phyloP scores from a whole-genome alignment of 2,888 invertebrate species.

The Drosophila nigritarsus region DNA sequence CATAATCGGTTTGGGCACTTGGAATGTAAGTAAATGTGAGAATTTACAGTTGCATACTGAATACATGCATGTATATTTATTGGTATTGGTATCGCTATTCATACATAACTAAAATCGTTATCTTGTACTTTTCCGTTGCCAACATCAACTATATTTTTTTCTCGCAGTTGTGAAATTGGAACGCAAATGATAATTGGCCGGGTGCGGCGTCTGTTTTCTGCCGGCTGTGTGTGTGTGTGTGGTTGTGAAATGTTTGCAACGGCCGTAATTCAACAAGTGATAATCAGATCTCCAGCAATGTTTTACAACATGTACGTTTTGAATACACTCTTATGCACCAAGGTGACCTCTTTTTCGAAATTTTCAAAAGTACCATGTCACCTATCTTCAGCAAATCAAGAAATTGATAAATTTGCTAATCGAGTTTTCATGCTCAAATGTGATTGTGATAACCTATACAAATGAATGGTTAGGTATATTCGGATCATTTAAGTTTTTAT shows the following conservation, averaged over 20 bases:
- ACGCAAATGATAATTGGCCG: slow-evolving; percentile 57
- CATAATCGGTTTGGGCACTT: slow-evolving; percentile 90
- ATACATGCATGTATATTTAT: not conserved
- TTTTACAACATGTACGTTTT: not conserved
- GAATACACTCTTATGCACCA: slow-evolving; percentile 20
- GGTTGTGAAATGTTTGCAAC: not conserved
- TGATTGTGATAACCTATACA: not conserved
- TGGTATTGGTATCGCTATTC: too few relatives aligned
- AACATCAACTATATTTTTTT: slow-evolving; percentile 12
- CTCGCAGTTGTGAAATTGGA: slow-evolving; percentile 6
- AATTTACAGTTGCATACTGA: not conserved
- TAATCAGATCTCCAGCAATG: slow-evolving; percentile 8
- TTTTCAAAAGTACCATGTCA: slow-evolving; percentile 29
- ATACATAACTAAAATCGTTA: slow-evolving; percentile 7
- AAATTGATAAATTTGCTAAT: slow-evolving; percentile 58
- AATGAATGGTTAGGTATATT: not conserved
- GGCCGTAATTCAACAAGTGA: slow-evolving; percentile 8
- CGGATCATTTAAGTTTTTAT: not conserved
- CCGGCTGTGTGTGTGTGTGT: slow-evolving; percentile 28
- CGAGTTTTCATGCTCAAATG: slow-evolving; percentile 5
- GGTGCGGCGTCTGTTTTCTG: slow-evolving; percentile 16
- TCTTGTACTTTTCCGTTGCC: slow-evolving; percentile 35
- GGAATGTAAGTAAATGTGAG: slow-evolving; percentile 87
- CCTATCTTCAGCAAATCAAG: not conserved
- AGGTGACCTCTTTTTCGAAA: slow-evolving; percentile 57